Evolutionary conservation across 2,888 invertebrate species (phyloP).

Genomic region (Tenthredo distinguenda): DNA sequence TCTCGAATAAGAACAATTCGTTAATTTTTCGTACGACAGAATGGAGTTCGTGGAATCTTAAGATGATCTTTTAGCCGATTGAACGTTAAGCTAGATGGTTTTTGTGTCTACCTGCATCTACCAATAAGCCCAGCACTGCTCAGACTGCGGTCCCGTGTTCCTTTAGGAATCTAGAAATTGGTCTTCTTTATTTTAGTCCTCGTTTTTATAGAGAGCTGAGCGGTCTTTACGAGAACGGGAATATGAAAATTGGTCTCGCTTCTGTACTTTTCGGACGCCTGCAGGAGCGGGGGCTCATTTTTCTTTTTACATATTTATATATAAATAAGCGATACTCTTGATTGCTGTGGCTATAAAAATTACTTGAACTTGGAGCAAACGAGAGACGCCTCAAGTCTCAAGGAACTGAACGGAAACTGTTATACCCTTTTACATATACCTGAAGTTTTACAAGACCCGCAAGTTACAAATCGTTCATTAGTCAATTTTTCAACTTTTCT

Average conservation of each 20-base stretch:
- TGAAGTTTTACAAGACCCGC: too few relatives aligned
- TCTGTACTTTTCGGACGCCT: slow-evolving; percentile 8
- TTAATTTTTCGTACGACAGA: slow-evolving; percentile 26
- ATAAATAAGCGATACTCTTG: background rate
- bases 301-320: background rate
- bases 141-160: background rate
- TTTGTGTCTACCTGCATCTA: background rate
- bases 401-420: background rate
- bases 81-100: background rate
- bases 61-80: slow-evolving; percentile 27
- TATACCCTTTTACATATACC: background rate
- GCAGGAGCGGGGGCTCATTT: background rate
- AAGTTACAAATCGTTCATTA: background rate
- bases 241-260: slow-evolving; percentile 23
- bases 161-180: slow-evolving; percentile 22
- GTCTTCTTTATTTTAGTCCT: background rate
- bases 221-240: background rate
- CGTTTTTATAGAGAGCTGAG: background rate
- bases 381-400: background rate
- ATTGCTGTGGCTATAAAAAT: background rate
- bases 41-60: slow-evolving; percentile 29
- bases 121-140: background rate
- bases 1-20: slow-evolving; percentile 26
- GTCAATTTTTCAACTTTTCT: background rate
- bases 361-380: background rate